Percentiles rank a stretch among this genome's conserved stretches.
Evolutionary conservation across 2,113 vertebrate genomes (phyloP).

Genomic region (Rhombomys opimus): DNA sequence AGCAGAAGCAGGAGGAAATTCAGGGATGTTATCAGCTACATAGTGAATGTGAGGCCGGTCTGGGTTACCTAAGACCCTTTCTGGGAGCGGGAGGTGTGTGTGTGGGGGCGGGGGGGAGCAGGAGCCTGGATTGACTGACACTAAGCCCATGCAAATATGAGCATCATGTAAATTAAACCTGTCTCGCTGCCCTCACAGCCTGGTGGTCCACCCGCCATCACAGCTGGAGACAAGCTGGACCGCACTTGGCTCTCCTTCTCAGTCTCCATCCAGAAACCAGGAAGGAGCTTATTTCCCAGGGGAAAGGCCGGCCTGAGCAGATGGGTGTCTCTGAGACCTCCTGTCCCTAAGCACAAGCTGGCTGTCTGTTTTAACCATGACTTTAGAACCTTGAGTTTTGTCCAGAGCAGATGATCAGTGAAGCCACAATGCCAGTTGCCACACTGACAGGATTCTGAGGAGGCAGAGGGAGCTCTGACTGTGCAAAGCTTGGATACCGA

Average conservation of each 20-base stretch:
- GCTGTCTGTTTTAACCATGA: not conserved
- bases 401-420: not conserved
- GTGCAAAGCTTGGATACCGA: not conserved
- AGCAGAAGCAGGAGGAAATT: not conserved
- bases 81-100: not conserved
- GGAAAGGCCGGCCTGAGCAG: not conserved
- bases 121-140: not conserved
- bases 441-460: not conserved
- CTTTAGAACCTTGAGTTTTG: not conserved
- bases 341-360: not conserved
- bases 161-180: no score
- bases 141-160: not conserved
- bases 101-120: not conserved
- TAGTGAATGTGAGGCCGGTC: no score
- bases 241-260: not conserved
- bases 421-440: not conserved
- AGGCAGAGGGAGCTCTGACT: not conserved
- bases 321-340: not conserved
- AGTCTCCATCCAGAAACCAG: not conserved
- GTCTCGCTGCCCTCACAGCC: not conserved
- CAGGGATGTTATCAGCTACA: not conserved
- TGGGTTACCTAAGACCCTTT: not conserved
- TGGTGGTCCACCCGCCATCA: not conserved
- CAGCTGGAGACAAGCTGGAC: not conserved
- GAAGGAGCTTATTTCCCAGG: not conserved